Evolutionary conservation across 2,113 vertebrate genomes (phyloP).

Genomic region (Crotalus viridis): DNA sequence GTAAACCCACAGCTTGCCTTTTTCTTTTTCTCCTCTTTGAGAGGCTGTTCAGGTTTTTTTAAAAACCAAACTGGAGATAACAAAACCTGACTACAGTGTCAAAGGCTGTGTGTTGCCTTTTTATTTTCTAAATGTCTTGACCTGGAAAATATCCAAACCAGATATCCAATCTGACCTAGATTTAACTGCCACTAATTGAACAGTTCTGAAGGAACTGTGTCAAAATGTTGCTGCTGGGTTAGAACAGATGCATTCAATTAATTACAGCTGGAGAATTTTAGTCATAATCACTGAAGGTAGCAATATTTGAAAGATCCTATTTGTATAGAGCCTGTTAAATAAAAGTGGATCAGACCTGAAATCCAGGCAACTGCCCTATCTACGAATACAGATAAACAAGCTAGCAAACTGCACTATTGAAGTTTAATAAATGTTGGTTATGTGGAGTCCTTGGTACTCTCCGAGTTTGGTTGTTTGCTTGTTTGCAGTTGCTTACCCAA

Average conservation of each 20-base stretch:
- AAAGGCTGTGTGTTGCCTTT: slow-evolving; percentile 32
- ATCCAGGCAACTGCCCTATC: background rate
- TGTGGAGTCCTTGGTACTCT: background rate
- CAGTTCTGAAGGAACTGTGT: slow-evolving; percentile 89
- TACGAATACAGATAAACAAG: background rate
- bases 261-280: slow-evolving; percentile 79
- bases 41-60: background rate
- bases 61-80: slow-evolving; percentile 1
- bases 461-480: background rate
- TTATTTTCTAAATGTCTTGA: slow-evolving; percentile 62
- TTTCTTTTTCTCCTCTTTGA: slow-evolving; percentile 12
- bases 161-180: slow-evolving; percentile 73
- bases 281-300: slow-evolving; percentile 30
- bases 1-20: slow-evolving; percentile 10
- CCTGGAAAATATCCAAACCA: slow-evolving; percentile 71
- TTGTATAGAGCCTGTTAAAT: background rate
- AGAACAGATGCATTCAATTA: slow-evolving; percentile 85
- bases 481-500: background rate
- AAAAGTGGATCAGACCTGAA: background rate
- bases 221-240: slow-evolving; percentile 80
- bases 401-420: background rate
- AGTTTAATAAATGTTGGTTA: background rate
- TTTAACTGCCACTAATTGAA: slow-evolving; percentile 89
- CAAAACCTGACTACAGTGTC: background rate
- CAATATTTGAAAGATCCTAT: slow-evolving; percentile 42